phyloP scores from a whole-genome alignment of 1,140 invertebrate genomes.

The Sitophilus oryzae region DNA sequence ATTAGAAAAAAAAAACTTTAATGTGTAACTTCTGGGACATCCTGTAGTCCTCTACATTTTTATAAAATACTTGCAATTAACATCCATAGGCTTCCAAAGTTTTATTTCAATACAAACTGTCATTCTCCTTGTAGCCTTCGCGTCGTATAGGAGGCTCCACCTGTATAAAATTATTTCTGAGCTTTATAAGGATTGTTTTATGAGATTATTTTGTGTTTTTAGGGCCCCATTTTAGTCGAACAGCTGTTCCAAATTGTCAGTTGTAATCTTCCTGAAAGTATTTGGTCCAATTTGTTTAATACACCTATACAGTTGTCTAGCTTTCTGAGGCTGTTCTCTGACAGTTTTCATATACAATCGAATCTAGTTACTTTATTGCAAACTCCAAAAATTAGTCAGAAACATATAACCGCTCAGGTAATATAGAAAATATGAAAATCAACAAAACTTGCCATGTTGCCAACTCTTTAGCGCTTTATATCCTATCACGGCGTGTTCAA shows the following conservation, averaged over 20 bases:
- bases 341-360: constrained; percentile 83
- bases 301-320: constrained; percentile 78
- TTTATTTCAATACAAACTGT: too few relatives aligned
- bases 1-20: too few relatives aligned
- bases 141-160: too few relatives aligned
- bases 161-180: not conserved
- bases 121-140: too few relatives aligned
- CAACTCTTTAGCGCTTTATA: too few relatives aligned
- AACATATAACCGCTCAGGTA: constrained; percentile 40
- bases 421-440: too few relatives aligned
- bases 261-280: constrained; percentile 69
- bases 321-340: constrained; percentile 83
- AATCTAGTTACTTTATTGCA: constrained; percentile 78
- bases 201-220: constrained; percentile 2
- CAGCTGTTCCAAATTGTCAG: constrained; percentile 76
- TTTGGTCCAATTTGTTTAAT: constrained; percentile 79
- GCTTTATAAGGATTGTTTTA: not conserved
- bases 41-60: too few relatives aligned
- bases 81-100: too few relatives aligned
- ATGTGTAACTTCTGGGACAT: too few relatives aligned
- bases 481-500: too few relatives aligned
- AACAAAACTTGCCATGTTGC: too few relatives aligned
- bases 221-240: constrained; percentile 71
- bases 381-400: constrained; percentile 56
- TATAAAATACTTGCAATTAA: too few relatives aligned